Percentiles rank a stretch among this genome's conserved stretches.
phyloP scores from a whole-genome alignment of 1,140 invertebrate genomes.

The Nixonia krombeini region DNA sequence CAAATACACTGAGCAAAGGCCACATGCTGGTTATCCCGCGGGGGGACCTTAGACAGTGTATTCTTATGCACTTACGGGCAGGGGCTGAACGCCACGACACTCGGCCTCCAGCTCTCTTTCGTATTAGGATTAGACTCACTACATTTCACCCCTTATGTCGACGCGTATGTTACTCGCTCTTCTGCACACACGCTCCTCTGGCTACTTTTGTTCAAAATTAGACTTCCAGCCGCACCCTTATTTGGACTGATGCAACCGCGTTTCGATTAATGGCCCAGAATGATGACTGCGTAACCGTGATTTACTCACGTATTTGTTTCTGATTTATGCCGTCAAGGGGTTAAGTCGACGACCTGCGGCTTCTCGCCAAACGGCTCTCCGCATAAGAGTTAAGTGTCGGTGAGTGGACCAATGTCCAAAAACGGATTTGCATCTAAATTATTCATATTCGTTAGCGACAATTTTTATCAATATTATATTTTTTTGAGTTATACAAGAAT shows the following conservation, averaged over 20 bases:
- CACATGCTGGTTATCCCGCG: constrained; percentile 40
- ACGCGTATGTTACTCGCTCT: constrained; percentile 58
- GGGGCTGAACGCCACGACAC: constrained; percentile 33
- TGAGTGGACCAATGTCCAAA: no score
- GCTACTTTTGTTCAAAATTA: constrained; percentile 36
- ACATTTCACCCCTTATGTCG: constrained; percentile 69
- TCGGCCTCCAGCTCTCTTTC: constrained; percentile 30
- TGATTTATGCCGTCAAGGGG: no score
- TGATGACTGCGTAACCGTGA: constrained; percentile 10
- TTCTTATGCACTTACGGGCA: constrained; percentile 49
- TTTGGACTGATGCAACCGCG: constrained; percentile 35
- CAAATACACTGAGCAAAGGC: constrained; percentile 43
- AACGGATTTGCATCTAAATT: no score
- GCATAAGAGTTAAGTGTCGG: no score
- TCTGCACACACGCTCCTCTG: constrained; percentile 18
- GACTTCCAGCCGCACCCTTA: constrained; percentile 41
- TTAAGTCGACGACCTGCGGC: no score
- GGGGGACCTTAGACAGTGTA: constrained; percentile 45
- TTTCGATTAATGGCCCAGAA: constrained; percentile 34
- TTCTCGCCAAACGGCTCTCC: no score
- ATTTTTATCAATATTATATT: no score
- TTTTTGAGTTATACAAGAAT: no score
- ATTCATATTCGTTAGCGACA: no score
- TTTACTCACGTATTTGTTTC: no score
- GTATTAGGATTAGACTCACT: constrained; percentile 65